Percentiles rank a stretch among this genome's conserved stretches.
These are phyloP conservation scores for Habrosyne pyritoides DNA, from an alignment of 2,888 invertebrate species.

Conservation along the genomic window DNA sequence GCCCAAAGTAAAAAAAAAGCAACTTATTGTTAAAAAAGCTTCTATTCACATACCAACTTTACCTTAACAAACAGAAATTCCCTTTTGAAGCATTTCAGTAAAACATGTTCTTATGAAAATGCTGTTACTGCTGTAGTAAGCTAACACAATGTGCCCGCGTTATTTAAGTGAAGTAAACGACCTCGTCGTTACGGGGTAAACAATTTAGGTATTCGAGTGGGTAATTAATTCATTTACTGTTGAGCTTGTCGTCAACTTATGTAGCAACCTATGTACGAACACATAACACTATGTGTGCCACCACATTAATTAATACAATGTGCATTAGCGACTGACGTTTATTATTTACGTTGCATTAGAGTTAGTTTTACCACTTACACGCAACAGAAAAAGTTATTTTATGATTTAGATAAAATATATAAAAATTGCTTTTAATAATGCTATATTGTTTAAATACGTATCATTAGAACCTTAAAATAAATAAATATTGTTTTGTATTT, in stretches of 20 bases:
- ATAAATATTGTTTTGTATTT: too few species aligned
- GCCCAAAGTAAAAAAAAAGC: too few species aligned
- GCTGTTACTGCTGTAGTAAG: neutral
- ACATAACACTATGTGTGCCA: slow-evolving; percentile 16
- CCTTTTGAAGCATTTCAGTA: neutral
- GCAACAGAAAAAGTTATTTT: too few species aligned
- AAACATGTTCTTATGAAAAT: neutral
- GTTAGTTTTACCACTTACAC: too few species aligned
- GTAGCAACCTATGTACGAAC: slow-evolving; percentile 18
- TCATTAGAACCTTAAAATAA: too few species aligned
- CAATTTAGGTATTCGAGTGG: slow-evolving; percentile 34
- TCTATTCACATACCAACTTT: too few species aligned
- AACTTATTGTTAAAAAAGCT: too few species aligned
- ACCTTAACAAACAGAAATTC: too few species aligned
- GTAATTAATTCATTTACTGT: slow-evolving; percentile 46
- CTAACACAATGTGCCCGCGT: slow-evolving; percentile 11
- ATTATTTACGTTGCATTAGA: neutral
- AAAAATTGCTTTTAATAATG: too few species aligned
- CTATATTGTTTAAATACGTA: too few species aligned
- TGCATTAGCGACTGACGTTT: neutral
- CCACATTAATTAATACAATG: slow-evolving; percentile 8
- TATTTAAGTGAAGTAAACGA: slow-evolving; percentile 10
- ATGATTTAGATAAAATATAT: too few species aligned
- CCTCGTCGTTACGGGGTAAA: slow-evolving; percentile 21
- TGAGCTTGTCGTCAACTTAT: slow-evolving; percentile 28